phyloP scores from a whole-genome alignment of 2,113 vertebrate genomes.

The Uropsilus gracilis region DNA sequence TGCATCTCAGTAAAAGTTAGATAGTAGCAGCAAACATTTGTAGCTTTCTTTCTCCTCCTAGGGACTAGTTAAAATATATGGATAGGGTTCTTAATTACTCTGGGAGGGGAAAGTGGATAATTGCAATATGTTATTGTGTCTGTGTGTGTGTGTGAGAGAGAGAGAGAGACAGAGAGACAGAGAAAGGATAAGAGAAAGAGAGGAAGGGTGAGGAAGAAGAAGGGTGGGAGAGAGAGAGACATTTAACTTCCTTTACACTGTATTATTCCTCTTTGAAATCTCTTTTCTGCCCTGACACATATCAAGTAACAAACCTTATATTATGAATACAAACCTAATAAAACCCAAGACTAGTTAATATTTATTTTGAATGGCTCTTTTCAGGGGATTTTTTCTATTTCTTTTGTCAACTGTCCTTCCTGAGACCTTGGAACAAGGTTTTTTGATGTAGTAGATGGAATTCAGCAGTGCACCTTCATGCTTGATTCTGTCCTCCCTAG shows the following conservation, averaged over 20 bases:
- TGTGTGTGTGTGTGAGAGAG: background rate
- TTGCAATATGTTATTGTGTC: background rate
- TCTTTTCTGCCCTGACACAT: background rate
- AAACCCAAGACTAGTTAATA: background rate
- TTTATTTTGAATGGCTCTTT: background rate
- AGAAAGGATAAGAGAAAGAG: background rate
- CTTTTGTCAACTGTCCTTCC: background rate
- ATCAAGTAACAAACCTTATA: background rate
- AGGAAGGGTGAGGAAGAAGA: background rate
- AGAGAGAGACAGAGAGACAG: too few species aligned
- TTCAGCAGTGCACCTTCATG: background rate
- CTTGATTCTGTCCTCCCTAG: background rate
- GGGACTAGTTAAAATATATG: background rate
- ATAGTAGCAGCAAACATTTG: background rate
- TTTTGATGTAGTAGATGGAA: accelerated
- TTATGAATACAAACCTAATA: background rate
- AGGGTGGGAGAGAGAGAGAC: background rate
- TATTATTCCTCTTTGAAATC: background rate
- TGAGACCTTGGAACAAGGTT: background rate
- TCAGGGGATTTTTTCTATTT: background rate
- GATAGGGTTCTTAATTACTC: background rate
- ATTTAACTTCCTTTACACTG: background rate
- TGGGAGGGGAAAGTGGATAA: background rate
- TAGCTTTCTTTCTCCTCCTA: background rate
- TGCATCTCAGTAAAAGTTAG: background rate